Evolutionary conservation across 2,113 vertebrate genomes (phyloP).

Genomic region (Erpornis zantholeuca): DNA sequence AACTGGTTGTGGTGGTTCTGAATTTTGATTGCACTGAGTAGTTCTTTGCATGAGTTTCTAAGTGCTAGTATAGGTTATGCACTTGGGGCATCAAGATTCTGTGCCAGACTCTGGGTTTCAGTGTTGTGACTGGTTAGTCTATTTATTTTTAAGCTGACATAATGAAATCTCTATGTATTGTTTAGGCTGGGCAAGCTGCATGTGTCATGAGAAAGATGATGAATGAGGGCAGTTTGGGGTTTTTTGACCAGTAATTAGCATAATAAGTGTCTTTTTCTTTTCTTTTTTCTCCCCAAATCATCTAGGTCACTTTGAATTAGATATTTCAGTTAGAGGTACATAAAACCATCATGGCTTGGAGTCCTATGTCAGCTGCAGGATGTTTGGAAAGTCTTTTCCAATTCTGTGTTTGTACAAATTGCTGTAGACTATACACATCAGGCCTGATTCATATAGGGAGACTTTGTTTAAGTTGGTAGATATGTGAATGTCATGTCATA

Average conservation of each 20-base stretch:
- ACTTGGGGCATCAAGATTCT: neutral
- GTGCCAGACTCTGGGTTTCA: neutral
- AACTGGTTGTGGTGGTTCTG: neutral
- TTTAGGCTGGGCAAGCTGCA: neutral
- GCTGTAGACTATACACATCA: neutral
- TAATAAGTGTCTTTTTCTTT: neutral
- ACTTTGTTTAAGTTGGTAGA: neutral
- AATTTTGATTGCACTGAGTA: neutral
- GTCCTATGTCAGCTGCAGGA: neutral
- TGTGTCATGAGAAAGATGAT: neutral
- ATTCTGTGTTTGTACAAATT: neutral
- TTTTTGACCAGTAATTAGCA: neutral
- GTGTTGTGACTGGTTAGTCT: neutral
- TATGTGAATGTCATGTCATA: neutral
- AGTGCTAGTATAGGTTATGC: neutral
- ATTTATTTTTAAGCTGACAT: neutral
- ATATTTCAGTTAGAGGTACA: neutral
- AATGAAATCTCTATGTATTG: neutral
- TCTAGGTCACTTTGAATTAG: neutral
- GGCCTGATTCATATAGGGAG: neutral
- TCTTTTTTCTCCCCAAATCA: rapidly evolving
- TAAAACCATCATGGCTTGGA: neutral
- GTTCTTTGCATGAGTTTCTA: neutral
- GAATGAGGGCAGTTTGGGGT: neutral
- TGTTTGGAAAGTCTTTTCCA: neutral